Evolutionary conservation across 2,797 vertebrate species (phyloP).

Genomic region (Pipistrellus nathusii): DNA sequence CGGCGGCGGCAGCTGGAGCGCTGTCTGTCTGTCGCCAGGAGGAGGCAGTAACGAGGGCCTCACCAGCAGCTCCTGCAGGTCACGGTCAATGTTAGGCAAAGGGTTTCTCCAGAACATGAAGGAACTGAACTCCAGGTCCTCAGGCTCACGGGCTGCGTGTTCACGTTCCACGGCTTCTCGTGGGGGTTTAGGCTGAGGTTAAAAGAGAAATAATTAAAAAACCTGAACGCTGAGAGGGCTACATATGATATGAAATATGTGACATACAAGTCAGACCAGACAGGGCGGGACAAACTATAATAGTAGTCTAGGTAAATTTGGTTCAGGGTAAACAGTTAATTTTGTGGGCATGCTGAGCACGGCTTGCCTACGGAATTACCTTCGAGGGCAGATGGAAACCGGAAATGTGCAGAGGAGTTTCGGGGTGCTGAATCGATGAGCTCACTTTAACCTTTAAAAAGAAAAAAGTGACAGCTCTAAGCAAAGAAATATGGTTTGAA

Average conservation of each 20-base stretch:
- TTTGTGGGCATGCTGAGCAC: rapidly evolving
- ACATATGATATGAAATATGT: background rate
- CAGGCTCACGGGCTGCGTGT: rapidly evolving
- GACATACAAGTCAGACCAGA: background rate
- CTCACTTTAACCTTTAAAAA: constrained; percentile 89
- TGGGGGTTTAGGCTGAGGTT: constrained; percentile 71
- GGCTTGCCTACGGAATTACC: constrained; percentile 85
- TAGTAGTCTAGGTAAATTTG: background rate
- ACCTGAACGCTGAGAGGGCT: background rate
- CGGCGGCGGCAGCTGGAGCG: rapidly evolving
- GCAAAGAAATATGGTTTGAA: constrained; percentile 4
- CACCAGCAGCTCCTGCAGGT: constrained; percentile 92
- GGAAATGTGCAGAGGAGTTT: constrained; percentile 91
- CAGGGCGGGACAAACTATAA: background rate
- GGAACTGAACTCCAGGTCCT: constrained; percentile 88
- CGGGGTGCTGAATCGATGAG: constrained; percentile 92
- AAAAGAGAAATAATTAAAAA: background rate
- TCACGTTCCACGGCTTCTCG: background rate
- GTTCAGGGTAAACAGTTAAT: background rate
- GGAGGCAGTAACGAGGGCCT: constrained; percentile 55
- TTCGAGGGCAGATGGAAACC: constrained; percentile 95
- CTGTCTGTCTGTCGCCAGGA: background rate
- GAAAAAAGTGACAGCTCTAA: background rate
- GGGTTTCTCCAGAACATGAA: constrained; percentile 95
- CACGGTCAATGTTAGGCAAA: constrained; percentile 89